Conservation (phyloP, 2,797 vertebrate genomes). For the Epinephelus coioides region DNA sequence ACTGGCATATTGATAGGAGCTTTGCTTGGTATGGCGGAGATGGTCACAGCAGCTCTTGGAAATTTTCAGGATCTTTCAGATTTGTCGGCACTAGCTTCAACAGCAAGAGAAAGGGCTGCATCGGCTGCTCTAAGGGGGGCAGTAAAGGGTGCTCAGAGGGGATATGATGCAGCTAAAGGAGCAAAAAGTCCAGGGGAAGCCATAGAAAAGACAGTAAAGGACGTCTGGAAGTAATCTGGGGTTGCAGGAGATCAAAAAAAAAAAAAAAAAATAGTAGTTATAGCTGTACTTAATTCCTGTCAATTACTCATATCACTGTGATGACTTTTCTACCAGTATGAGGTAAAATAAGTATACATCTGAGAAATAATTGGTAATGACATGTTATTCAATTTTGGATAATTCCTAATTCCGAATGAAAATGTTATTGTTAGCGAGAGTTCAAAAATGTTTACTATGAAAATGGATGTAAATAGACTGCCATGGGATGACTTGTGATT, state of each 20-base stretch:
- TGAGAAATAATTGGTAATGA: background rate
- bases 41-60: accelerated
- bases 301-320: background rate
- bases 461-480: background rate
- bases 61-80: background rate
- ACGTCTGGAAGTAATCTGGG: background rate
- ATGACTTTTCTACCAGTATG: background rate
- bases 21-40: constrained; percentile 4
- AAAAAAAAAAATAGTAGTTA: too few relatives aligned
- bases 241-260: background rate
- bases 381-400: too few relatives aligned
- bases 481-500: background rate
- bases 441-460: background rate
- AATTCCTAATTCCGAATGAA: too few relatives aligned
- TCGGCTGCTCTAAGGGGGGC: accelerated
- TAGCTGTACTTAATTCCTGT: background rate
- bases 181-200: background rate
- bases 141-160: background rate
- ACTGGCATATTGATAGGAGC: constrained; percentile 34
- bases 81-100: accelerated
- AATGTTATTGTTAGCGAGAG: too few relatives aligned
- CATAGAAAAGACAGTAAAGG: background rate
- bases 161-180: background rate
- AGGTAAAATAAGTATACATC: background rate
- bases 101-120: accelerated